phyloP scores from a whole-genome alignment of 2,113 vertebrate species.

The Ceyx melanurus region DNA sequence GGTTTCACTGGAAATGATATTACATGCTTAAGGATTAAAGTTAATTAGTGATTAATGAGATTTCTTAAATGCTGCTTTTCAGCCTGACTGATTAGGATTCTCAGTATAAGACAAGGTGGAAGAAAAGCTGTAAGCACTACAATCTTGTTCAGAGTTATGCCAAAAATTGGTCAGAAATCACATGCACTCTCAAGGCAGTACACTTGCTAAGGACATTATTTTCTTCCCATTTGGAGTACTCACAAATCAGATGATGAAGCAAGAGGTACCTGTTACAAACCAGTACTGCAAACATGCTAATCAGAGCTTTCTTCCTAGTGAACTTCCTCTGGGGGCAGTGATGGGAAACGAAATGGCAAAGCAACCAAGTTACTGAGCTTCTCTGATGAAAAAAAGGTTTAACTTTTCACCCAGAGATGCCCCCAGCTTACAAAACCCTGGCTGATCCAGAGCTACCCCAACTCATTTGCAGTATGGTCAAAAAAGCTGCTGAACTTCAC shows the following conservation, averaged over 20 bases:
- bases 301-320: background rate
- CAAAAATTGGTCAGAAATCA: conserved; percentile 49
- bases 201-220: conserved; percentile 13
- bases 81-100: background rate
- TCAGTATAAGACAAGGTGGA: background rate
- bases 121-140: conserved; percentile 34
- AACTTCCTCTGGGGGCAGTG: background rate
- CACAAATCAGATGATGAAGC: conserved; percentile 51
- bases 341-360: background rate
- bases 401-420: background rate
- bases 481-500: background rate
- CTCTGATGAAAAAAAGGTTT: background rate
- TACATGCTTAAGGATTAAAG: background rate
- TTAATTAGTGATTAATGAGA: conserved; percentile 36
- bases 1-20: conserved; percentile 23
- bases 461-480: fast-evolving
- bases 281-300: conserved; percentile 22
- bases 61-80: background rate
- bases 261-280: conserved; percentile 58
- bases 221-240: conserved; percentile 46
- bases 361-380: background rate
- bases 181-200: conserved; percentile 4
- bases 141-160: background rate
- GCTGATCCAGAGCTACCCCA: background rate
- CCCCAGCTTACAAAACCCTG: background rate